Evolutionary conservation across 2,888 invertebrate species (phyloP).

Genomic region (Phlogophora meticulosa): DNA sequence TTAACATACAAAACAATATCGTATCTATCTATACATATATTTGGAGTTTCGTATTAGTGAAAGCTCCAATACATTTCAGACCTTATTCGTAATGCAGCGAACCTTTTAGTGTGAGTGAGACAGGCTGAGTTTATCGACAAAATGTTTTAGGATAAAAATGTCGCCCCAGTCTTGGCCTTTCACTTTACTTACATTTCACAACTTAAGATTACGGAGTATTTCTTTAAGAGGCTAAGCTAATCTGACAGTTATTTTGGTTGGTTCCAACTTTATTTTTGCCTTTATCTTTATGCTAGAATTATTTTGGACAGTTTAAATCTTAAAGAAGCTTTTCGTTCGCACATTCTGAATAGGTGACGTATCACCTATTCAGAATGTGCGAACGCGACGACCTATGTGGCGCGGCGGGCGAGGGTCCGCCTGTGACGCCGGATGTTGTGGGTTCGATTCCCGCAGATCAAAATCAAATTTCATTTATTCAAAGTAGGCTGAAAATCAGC

Average conservation of each 20-base stretch:
- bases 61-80: constrained; percentile 17
- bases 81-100: constrained; percentile 27
- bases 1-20: no score
- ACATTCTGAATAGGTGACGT: no score
- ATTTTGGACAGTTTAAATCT: no score
- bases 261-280: not conserved
- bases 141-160: constrained; percentile 28
- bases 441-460: no score
- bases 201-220: constrained; percentile 31
- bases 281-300: not conserved
- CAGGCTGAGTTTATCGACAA: constrained; percentile 13
- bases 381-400: no score
- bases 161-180: constrained; percentile 6
- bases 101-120: constrained; percentile 30
- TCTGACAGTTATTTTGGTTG: not conserved
- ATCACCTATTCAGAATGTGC: no score
- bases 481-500: no score
- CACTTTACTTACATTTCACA: constrained; percentile 9
- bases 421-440: no score
- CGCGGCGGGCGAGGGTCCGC: no score
- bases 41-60: not conserved
- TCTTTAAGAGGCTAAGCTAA: constrained; percentile 16
- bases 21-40: constrained; percentile 8
- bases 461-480: no score
- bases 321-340: not conserved